Conservation (phyloP, 2,797 vertebrate species). For the Pteronotus mesoamericanus region DNA sequence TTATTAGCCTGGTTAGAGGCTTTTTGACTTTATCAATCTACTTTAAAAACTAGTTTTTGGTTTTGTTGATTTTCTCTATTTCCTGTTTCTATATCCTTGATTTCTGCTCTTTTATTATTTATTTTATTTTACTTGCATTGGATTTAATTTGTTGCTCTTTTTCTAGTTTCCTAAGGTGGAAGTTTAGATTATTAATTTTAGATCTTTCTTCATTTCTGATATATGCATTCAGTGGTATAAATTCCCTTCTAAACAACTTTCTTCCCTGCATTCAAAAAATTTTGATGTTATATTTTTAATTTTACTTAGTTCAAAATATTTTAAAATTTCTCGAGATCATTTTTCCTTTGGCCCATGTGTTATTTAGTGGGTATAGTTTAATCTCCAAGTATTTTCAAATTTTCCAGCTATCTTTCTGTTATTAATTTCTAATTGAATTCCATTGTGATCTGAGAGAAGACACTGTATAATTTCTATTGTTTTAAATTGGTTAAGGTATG, state of each 20-base stretch:
- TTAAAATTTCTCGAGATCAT: neutral
- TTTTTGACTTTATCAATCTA: neutral
- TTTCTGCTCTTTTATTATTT: neutral
- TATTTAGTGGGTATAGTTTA: neutral
- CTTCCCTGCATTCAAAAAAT: neutral
- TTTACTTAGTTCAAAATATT: neutral
- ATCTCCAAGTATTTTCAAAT: neutral
- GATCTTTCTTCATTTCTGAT: neutral
- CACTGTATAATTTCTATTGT: neutral
- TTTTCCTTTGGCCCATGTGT: neutral
- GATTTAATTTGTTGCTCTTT: neutral
- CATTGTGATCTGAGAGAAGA: neutral
- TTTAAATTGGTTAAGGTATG: neutral
- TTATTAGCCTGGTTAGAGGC: neutral
- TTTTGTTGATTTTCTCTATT: neutral
- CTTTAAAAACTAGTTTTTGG: neutral
- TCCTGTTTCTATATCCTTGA: neutral
- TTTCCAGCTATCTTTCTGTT: neutral
- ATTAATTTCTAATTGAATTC: neutral
- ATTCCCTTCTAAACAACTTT: neutral
- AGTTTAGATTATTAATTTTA: neutral
- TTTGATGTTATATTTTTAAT: neutral
- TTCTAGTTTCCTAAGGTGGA: neutral
- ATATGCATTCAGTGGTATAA: neutral
- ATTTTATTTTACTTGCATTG: neutral